Conservation (phyloP, 2,888 invertebrate species). For the Leptopilina drosophilae region DNA sequence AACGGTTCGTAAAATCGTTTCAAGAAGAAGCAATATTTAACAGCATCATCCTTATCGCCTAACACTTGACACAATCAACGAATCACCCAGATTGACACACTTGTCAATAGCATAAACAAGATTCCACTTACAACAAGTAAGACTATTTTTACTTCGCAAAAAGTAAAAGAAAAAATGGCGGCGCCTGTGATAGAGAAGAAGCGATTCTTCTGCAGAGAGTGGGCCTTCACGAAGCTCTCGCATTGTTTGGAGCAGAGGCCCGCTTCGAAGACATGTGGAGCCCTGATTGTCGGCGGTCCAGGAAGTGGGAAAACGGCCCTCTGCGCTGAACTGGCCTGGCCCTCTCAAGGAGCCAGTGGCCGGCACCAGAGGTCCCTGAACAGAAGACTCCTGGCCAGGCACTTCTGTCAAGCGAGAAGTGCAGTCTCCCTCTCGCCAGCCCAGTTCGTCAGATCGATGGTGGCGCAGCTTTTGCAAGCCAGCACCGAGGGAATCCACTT, state of each 20-base stretch:
- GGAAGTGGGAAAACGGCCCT: conserved; percentile 97
- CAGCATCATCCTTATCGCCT: neutral
- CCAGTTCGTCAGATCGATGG: conserved; percentile 90
- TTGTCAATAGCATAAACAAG: too few relatives aligned
- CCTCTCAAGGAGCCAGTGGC: conserved; percentile 83
- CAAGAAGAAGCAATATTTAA: neutral
- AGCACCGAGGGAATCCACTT: conserved; percentile 70
- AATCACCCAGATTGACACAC: neutral
- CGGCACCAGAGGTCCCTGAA: conserved; percentile 86
- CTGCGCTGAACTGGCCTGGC: conserved; percentile 87
- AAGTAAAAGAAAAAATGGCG: conserved; percentile 66
- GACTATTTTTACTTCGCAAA: too few relatives aligned
- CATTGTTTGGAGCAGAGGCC: conserved; percentile 94
- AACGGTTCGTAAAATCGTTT: conserved; percentile 50
- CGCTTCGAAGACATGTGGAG: conserved; percentile 91
- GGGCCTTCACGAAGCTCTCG: conserved; percentile 96
- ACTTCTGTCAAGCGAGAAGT: conserved; percentile 92
- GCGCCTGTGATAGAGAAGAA: conserved; percentile 81
- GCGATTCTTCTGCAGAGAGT: conserved; percentile 93
- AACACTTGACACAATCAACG: conserved; percentile 19
- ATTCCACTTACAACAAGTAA: too few relatives aligned
- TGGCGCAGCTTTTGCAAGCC: conserved; percentile 88
- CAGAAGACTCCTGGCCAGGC: conserved; percentile 89
- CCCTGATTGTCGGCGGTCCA: conserved; percentile 92
- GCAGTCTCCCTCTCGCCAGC: conserved; percentile 91